These are phyloP conservation scores for Centruroides vittatus DNA, from an alignment of 1,140 invertebrate species.

Conservation along the genomic window DNA sequence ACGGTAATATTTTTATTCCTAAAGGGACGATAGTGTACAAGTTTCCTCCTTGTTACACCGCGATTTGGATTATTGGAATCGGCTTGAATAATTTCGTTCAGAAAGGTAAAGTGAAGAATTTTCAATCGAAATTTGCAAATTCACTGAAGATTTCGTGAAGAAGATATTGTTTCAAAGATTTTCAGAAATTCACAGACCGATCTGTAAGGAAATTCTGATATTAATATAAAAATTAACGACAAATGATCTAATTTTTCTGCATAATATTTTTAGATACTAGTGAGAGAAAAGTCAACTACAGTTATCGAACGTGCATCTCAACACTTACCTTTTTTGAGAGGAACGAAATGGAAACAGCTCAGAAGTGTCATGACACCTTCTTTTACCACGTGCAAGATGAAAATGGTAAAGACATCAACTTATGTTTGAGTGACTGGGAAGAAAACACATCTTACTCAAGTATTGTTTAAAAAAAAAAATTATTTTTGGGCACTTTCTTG, in stretches of 20 bases:
- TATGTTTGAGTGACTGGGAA: background rate
- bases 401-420: constrained; percentile 15
- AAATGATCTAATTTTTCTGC: too few relatives aligned
- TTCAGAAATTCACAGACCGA: constrained; percentile 23
- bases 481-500: background rate
- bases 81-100: constrained; percentile 11
- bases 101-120: constrained; percentile 11
- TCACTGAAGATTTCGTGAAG: too few relatives aligned
- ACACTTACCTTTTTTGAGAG: background rate
- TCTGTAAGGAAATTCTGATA: background rate
- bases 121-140: too few relatives aligned
- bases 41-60: constrained; percentile 9
- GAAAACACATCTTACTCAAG: too few relatives aligned
- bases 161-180: constrained; percentile 23
- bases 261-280: too few relatives aligned
- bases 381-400: constrained; percentile 36
- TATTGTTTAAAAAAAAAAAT: too few relatives aligned
- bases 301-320: too few relatives aligned
- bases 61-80: constrained; percentile 2
- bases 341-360: constrained; percentile 36
- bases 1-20: constrained; percentile 8
- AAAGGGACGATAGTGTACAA: constrained; percentile 12
- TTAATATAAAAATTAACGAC: too few relatives aligned
- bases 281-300: too few relatives aligned
- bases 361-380: constrained; percentile 34